Percentiles rank a stretch among this genome's conserved stretches.
phyloP scores from a whole-genome alignment of 2,797 vertebrate species.

The Rhabdophis nuchalis region DNA sequence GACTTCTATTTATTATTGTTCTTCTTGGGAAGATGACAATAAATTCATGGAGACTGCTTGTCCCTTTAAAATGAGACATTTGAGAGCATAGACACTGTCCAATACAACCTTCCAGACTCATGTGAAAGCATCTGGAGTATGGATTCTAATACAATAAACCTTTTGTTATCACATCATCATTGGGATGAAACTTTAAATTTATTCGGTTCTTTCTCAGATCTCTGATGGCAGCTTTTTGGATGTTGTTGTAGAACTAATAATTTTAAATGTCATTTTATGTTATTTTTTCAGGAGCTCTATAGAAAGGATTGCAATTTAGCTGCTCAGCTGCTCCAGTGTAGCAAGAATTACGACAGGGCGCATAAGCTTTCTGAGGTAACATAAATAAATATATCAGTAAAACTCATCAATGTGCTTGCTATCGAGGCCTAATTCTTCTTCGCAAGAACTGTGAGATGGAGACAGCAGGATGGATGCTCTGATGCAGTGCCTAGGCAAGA shows the following conservation, averaged over 20 bases:
- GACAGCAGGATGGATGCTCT: background rate
- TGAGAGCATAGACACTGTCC: background rate
- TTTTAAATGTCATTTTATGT: slow-evolving; percentile 20
- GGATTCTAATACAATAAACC: background rate
- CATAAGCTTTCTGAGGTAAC: slow-evolving; percentile 93
- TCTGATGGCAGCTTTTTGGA: background rate
- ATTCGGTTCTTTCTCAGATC: slow-evolving; percentile 9
- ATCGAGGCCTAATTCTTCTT: background rate
- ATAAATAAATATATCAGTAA: slow-evolving; percentile 15
- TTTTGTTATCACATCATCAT: background rate
- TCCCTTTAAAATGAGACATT: background rate
- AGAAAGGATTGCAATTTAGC: slow-evolving; percentile 96
- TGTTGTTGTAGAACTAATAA: slow-evolving; percentile 19
- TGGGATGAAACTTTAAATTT: slow-evolving; percentile 3
- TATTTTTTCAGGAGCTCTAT: slow-evolving; percentile 84
- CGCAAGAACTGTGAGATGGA: background rate
- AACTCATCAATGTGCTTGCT: background rate
- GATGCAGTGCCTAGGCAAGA: background rate
- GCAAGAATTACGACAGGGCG: slow-evolving; percentile 87
- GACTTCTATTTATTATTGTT: background rate
- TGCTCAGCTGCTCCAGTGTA: slow-evolving; percentile 92
- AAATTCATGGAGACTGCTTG: background rate
- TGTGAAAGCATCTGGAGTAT: background rate
- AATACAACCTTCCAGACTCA: background rate
- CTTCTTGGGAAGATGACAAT: background rate